phyloP scores from a whole-genome alignment of 2,797 vertebrate species.

The Cuculus canorus region DNA sequence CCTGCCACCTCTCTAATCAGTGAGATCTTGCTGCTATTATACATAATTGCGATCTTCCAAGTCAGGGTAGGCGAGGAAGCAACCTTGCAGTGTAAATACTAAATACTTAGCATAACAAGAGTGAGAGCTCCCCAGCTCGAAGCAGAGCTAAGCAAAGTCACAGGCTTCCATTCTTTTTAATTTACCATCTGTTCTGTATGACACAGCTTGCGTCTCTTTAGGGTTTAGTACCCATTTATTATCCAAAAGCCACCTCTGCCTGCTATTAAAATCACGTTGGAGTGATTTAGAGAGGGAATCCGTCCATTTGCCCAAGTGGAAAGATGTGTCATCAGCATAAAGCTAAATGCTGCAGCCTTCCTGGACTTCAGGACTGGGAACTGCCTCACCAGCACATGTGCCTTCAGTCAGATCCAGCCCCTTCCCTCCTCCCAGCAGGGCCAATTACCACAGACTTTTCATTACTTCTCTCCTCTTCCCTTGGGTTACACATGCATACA shows the following conservation, averaged over 20 bases:
- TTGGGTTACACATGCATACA: background rate
- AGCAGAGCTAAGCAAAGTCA: slow-evolving; percentile 54
- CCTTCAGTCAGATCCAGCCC: background rate
- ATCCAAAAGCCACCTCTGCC: slow-evolving; percentile 75
- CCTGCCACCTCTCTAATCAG: slow-evolving; percentile 65
- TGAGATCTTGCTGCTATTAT: slow-evolving; percentile 40
- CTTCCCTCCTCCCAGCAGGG: background rate
- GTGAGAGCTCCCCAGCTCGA: slow-evolving; percentile 48
- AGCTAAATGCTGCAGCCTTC: slow-evolving; percentile 32
- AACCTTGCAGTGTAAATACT: slow-evolving; percentile 71
- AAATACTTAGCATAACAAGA: slow-evolving; percentile 72
- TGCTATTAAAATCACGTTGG: slow-evolving; percentile 74
- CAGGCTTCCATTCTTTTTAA: slow-evolving; percentile 71
- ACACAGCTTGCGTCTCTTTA: slow-evolving; percentile 73
- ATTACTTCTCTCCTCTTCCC: background rate
- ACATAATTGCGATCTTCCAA: slow-evolving; percentile 70
- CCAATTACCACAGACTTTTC: background rate
- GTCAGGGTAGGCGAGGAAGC: slow-evolving; percentile 43
- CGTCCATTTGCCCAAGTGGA: slow-evolving; percentile 67
- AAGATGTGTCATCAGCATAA: slow-evolving; percentile 65
- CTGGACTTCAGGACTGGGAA: slow-evolving; percentile 20
- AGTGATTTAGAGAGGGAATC: slow-evolving; percentile 75
- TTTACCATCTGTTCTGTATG: slow-evolving; percentile 80
- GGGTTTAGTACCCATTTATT: slow-evolving; percentile 78
- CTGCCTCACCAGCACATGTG: background rate